Evolutionary conservation across 2,888 invertebrate species (phyloP), one percentile per base, ranked within the genome.

Genomic region (Seira ritae): DNA sequence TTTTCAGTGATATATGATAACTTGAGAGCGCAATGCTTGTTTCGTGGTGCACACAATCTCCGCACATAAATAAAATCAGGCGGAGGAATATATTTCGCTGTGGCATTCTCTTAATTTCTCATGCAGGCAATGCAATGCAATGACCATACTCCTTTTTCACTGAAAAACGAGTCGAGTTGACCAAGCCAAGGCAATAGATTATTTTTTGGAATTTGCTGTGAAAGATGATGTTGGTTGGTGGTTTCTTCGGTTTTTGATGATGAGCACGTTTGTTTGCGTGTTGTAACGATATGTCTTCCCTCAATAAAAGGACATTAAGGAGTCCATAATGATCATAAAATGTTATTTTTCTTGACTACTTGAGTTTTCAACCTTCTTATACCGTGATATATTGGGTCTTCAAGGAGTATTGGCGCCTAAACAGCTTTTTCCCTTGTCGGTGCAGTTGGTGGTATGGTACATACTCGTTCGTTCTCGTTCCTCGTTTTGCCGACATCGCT

Each of bases 221-320:
- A 80, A 74, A 69, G 80, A 80, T 80, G 73, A 74, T 70, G n/a
- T n/a, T n/a, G n/a, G n/a, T n/a, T n/a, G n/a, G n/a, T n/a, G n/a
- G n/a, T n/a, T n/a, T n/a, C n/a, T n/a, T n/a, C n/a, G n/a, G n/a
- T n/a, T n/a, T 65, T 46, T 74, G 76, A 76, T 79, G 73, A 80
- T 73, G 80, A 69, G 73, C 80, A 80, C 74, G 80, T 74, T 80
- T 80, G 80, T 80, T 74, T 80, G 80, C 73, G 80, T 80, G 73
- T 69, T 74, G 74, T n/a, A 37, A 23, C 31, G 46, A 74, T 74
- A 66, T 80, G 66, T 80, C 71, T 74, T 74, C 24, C 74, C 73
- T 80, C 80, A 80, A 80, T 80, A 74, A 80, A 80, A 80, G 73
- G 80, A 74, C 80, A 80, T 80, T 80, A 80, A 80, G 74, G 22